Evolutionary conservation across 2,888 invertebrate genomes (phyloP).

Genomic region (Ophioninae sp.): DNA sequence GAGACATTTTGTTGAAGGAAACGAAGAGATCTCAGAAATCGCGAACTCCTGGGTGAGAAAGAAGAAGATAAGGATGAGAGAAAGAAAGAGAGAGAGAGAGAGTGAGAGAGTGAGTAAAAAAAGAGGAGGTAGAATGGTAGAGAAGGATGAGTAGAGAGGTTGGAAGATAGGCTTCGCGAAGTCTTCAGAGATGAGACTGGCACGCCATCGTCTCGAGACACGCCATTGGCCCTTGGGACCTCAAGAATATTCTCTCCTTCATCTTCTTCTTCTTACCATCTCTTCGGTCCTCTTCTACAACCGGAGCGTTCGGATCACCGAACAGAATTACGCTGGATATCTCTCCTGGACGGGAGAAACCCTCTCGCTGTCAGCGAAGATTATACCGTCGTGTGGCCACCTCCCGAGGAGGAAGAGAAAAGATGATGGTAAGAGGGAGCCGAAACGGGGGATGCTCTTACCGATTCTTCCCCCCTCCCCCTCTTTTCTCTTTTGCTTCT

Average conservation of each 20-base stretch:
- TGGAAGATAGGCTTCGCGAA: conserved; percentile 24
- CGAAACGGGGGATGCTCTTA: conserved; percentile 38
- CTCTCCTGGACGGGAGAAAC: conserved; percentile 51
- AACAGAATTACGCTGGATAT: conserved; percentile 64
- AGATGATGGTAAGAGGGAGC: background rate
- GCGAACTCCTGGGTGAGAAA: conserved; percentile 7
- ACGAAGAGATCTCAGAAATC: conserved; percentile 43
- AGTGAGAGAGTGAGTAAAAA: background rate
- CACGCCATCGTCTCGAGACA: conserved; percentile 66
- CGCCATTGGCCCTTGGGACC: conserved; percentile 65
- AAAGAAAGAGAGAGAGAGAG: background rate
- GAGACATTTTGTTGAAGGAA: conserved; percentile 59
- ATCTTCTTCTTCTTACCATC: conserved; percentile 28
- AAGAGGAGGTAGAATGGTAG: too few species aligned
- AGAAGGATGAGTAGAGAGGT: background rate
- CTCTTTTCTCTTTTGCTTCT: background rate
- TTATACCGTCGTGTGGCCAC: conserved; percentile 60
- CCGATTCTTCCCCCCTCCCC: conserved; percentile 47
- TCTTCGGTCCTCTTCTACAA: conserved; percentile 39
- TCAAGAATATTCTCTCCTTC: conserved; percentile 43
- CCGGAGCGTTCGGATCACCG: conserved; percentile 62
- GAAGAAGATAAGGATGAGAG: background rate
- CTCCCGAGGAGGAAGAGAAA: conserved; percentile 17
- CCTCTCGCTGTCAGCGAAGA: conserved; percentile 66
- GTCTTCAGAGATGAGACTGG: conserved; percentile 56